Conservation (phyloP, 2,113 vertebrate genomes). For the Poecilia latipinna region DNA sequence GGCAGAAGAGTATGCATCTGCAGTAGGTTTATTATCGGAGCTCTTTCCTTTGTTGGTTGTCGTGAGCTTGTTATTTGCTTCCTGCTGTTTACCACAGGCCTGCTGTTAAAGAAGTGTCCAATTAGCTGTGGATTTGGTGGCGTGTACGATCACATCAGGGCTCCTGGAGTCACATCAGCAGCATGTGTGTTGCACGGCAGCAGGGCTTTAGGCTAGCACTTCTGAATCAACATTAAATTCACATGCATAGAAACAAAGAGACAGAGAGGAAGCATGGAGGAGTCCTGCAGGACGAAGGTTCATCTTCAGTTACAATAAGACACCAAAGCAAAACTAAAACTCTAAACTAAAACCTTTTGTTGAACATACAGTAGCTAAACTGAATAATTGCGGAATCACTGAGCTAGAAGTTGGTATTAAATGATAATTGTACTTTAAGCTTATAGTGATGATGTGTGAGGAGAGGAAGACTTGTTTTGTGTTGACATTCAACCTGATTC, state of each 20-base stretch:
- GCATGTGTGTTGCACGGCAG: constrained; percentile 42
- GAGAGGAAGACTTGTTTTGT: too few relatives aligned
- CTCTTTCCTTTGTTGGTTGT: constrained; percentile 39
- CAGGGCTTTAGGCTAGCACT: constrained; percentile 37
- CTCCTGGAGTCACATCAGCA: constrained; percentile 42
- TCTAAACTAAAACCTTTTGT: too few relatives aligned
- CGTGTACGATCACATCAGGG: constrained; percentile 62
- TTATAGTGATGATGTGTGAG: too few relatives aligned
- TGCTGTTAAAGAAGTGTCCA: constrained; percentile 56
- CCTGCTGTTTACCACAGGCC: constrained; percentile 57
- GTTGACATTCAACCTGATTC: not conserved
- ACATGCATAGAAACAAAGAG: constrained; percentile 14
- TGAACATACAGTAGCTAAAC: too few relatives aligned
- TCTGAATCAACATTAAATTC: constrained; percentile 51
- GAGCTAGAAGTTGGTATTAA: too few relatives aligned
- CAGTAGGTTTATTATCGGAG: constrained; percentile 49
- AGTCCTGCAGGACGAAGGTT: too few relatives aligned
- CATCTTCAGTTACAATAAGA: not conserved
- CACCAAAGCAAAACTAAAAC: not conserved
- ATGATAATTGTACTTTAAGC: too few relatives aligned
- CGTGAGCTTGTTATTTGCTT: constrained; percentile 62
- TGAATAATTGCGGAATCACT: too few relatives aligned
- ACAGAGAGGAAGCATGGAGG: not conserved
- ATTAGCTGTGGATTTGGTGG: constrained; percentile 69
- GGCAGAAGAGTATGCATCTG: constrained; percentile 50